Evolutionary conservation across 1,140 invertebrate species (phyloP).

Genomic region (Cydia amplana): DNA sequence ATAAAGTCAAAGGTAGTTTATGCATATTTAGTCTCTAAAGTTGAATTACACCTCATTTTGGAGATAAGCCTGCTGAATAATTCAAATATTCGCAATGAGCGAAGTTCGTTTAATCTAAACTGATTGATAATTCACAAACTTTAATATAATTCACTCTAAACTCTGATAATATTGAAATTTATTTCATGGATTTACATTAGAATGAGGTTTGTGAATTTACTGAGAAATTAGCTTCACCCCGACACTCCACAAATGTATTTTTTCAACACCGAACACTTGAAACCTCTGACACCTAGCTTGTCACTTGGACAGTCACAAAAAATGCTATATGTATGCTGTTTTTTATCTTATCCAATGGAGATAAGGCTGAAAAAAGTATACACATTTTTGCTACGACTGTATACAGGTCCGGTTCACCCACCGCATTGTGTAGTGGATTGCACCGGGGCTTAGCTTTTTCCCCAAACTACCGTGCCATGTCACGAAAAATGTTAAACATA

Average conservation of each 20-base stretch:
- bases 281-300: slow-evolving; percentile 17
- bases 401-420: slow-evolving; percentile 8
- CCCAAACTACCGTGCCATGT: not conserved
- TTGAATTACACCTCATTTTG: not conserved
- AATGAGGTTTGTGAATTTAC: slow-evolving; percentile 14
- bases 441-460: slow-evolving; percentile 28
- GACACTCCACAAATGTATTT: slow-evolving; percentile 17
- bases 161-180: slow-evolving; percentile 5
- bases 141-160: slow-evolving; percentile 12
- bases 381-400: not conserved
- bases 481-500: not conserved
- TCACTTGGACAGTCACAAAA: not conserved
- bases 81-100: slow-evolving; percentile 6
- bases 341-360: not conserved
- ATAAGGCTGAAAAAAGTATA: not conserved
- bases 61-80: not conserved
- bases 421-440: slow-evolving; percentile 10
- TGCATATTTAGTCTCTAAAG: not conserved
- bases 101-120: slow-evolving; percentile 23
- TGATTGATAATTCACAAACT: slow-evolving; percentile 31
- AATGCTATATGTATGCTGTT: not conserved
- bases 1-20: not conserved
- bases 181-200: slow-evolving; percentile 17
- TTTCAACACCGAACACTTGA: slow-evolving; percentile 20
- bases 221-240: not conserved